Evolutionary conservation across 2,797 vertebrate genomes (phyloP).

Genomic region (Lepus townsendii): DNA sequence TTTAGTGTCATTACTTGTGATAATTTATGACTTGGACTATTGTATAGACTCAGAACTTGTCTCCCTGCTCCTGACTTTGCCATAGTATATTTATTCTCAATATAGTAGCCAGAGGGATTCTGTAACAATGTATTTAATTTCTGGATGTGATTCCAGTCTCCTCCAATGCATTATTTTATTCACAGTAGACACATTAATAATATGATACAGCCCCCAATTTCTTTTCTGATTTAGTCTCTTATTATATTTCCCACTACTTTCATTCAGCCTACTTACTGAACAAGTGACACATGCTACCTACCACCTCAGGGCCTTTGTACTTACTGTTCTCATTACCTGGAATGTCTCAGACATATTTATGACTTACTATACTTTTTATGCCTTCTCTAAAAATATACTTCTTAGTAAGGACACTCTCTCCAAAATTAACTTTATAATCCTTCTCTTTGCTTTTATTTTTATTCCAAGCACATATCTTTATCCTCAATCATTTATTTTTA

Average conservation of each 20-base stretch:
- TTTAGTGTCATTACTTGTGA: neutral
- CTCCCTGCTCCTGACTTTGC: neutral
- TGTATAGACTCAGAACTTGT: neutral
- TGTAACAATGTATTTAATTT: slow-evolving; percentile 25
- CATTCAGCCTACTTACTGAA: neutral
- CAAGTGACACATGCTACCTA: neutral
- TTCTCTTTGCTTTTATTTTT: neutral
- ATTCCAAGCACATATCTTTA: neutral
- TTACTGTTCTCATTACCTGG: neutral
- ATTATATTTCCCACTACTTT: neutral
- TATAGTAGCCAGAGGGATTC: neutral
- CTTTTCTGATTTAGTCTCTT: neutral
- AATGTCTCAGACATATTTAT: neutral
- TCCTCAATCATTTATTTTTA: slow-evolving; percentile 2
- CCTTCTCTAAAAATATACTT: neutral
- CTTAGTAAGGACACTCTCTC: neutral
- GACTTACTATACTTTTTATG: neutral
- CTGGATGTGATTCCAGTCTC: neutral
- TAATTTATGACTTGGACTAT: neutral
- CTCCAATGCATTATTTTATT: neutral
- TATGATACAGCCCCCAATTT: neutral
- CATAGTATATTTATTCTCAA: slow-evolving; percentile 12
- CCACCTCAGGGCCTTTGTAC: neutral
- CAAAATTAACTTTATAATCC: neutral
- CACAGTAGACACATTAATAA: neutral